A percentile compares a stretch with the other conserved stretches of the same genome.
phyloP scores from a whole-genome alignment of 1,140 invertebrate genomes.

The Sipha flava region DNA sequence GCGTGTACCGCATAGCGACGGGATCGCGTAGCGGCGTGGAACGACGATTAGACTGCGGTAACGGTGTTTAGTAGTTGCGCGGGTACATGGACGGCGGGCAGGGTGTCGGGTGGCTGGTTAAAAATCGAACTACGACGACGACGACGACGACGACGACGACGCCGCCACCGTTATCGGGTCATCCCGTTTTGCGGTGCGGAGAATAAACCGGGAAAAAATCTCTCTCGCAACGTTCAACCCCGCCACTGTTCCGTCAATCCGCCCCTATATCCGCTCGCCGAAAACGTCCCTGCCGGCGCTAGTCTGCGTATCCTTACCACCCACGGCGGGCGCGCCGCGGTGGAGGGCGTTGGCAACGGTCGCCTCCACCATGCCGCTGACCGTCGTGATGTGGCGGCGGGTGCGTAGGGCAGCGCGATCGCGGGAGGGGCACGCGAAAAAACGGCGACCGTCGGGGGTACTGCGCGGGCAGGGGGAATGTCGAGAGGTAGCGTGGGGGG shows the following conservation, averaged over 20 bases:
- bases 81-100: not conserved
- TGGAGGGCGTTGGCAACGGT: constrained; percentile 1
- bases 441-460: too few relatives aligned
- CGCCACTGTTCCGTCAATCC: not conserved
- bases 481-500: not conserved
- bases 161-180: constrained; percentile 20
- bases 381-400: not conserved
- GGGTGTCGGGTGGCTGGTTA: not conserved
- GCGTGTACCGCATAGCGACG: not conserved
- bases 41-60: not conserved
- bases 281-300: not conserved
- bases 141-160: not conserved
- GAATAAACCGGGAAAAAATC: constrained; percentile 20
- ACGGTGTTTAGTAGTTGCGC: not conserved
- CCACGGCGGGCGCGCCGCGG: not conserved
- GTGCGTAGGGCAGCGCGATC: too few relatives aligned
- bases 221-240: not conserved
- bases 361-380: not conserved
- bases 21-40: not conserved
- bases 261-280: not conserved
- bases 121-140: constrained; percentile 27
- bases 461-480: too few relatives aligned
- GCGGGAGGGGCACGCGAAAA: not conserved
- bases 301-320: not conserved
- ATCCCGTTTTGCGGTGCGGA: constrained; percentile 25